Evolutionary conservation across 2,888 invertebrate species (phyloP).

Genomic region (Protula sp.): DNA sequence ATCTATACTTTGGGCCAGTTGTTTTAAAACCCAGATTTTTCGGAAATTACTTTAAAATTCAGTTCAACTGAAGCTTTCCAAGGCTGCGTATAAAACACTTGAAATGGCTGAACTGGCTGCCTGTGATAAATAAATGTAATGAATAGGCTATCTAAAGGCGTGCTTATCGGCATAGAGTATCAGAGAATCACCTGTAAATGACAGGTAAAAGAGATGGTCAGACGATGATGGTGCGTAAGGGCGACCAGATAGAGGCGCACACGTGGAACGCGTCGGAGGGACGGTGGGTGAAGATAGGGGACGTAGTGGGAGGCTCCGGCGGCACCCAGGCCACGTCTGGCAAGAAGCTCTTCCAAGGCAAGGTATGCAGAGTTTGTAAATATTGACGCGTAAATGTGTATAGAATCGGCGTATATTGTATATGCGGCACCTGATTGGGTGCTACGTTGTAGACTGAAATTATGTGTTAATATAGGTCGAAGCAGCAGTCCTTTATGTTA

Average conservation of each 20-base stretch:
- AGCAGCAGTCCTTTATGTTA: too few species aligned
- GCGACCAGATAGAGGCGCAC: conserved; percentile 69
- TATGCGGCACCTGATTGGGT: not conserved
- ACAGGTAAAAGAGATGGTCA: conserved; percentile 66
- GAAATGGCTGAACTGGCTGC: too few species aligned
- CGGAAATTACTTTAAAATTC: too few species aligned
- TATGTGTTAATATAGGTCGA: too few species aligned
- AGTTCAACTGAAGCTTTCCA: too few species aligned
- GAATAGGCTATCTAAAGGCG: too few species aligned
- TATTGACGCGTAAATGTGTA: not conserved
- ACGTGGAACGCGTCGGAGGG: conserved; percentile 55
- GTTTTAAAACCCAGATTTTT: too few species aligned
- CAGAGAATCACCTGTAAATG: too few species aligned
- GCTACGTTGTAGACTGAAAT: not conserved
- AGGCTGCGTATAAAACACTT: too few species aligned
- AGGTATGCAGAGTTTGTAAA: conserved; percentile 57
- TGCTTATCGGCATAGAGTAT: too few species aligned
- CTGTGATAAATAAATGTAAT: too few species aligned
- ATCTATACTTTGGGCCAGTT: too few species aligned
- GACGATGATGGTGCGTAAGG: conserved; percentile 73
- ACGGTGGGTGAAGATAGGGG: conserved; percentile 81
- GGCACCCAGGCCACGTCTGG: conserved; percentile 61
- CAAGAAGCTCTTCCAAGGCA: conserved; percentile 76
- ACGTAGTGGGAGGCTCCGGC: conserved; percentile 69
- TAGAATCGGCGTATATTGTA: not conserved